A percentile compares a stretch with the other conserved stretches of the same genome.
These are phyloP conservation scores for Toxotes chatareus DNA, from an alignment of 2,113 vertebrate genomes.

Conservation along the genomic window DNA sequence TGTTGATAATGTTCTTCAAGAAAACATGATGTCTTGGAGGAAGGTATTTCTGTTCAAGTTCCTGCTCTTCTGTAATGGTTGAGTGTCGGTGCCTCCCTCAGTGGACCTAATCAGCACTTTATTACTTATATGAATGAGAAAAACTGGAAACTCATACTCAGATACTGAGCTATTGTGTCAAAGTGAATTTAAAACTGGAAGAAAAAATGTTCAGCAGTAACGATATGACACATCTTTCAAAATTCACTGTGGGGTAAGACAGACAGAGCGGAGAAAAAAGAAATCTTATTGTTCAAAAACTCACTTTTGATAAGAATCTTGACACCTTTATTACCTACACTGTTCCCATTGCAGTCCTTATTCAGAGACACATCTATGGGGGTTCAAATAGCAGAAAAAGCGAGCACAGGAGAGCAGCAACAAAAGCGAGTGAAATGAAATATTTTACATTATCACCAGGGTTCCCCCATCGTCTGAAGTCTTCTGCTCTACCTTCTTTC, in stretches of 20 bases:
- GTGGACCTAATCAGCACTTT: slow-evolving; percentile 27
- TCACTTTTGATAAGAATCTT: slow-evolving; percentile 64
- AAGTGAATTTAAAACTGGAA: slow-evolving; percentile 52
- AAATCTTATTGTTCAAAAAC: slow-evolving; percentile 44
- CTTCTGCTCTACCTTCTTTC: slow-evolving; percentile 63
- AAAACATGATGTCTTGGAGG: not conserved
- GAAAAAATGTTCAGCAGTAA: slow-evolving; percentile 34
- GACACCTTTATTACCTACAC: slow-evolving; percentile 67
- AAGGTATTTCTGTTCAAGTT: slow-evolving; percentile 9
- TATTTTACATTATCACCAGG: slow-evolving; percentile 78
- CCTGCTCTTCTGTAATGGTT: not conserved
- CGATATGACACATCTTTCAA: slow-evolving; percentile 57
- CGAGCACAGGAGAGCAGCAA: slow-evolving; percentile 51
- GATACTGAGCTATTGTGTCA: slow-evolving; percentile 48
- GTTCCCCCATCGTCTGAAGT: slow-evolving; percentile 72
- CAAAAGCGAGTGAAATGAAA: slow-evolving; percentile 73
- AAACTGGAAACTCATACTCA: slow-evolving; percentile 20
- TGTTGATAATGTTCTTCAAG: not conserved
- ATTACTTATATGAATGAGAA: slow-evolving; percentile 22
- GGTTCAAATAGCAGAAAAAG: slow-evolving; percentile 57
- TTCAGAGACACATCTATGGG: slow-evolving; percentile 49
- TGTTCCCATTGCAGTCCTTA: slow-evolving; percentile 52
- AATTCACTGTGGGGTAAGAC: slow-evolving; percentile 48
- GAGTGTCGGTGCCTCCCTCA: slow-evolving; percentile 22
- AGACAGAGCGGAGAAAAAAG: slow-evolving; percentile 34